Conservation (phyloP, 2,888 invertebrate genomes). For the Rhingia campestris region DNA sequence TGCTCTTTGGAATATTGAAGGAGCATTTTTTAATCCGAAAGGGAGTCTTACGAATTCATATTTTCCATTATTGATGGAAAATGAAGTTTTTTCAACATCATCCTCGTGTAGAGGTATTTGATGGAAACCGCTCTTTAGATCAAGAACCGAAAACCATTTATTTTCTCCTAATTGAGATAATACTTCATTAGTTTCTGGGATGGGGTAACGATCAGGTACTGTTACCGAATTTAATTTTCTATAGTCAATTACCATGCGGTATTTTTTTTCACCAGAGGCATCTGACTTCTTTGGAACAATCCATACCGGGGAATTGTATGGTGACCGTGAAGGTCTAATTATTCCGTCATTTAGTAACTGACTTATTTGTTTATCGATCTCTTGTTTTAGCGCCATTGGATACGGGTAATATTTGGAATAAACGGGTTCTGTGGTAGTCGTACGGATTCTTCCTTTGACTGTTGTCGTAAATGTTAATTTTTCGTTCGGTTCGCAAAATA, state of each 20-base stretch:
- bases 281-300: slow-evolving; percentile 3
- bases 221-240: slow-evolving; percentile 20
- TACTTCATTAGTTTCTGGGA: too few relatives aligned
- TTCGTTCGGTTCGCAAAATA: slow-evolving; percentile 40
- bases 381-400: slow-evolving; percentile 12
- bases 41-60: slow-evolving; percentile 16
- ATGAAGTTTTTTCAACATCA: neutral
- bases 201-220: slow-evolving; percentile 36
- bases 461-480: slow-evolving; percentile 24
- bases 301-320: too few relatives aligned
- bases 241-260: slow-evolving; percentile 41
- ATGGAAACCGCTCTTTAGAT: too few relatives aligned
- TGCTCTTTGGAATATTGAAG: slow-evolving; percentile 15
- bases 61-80: slow-evolving; percentile 15
- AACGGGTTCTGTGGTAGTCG: slow-evolving; percentile 16
- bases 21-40: slow-evolving; percentile 19
- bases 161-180: too few relatives aligned
- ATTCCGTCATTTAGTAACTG: slow-evolving; percentile 23
- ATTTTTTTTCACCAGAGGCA: slow-evolving; percentile 41
- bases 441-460: slow-evolving; percentile 44
- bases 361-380: slow-evolving; percentile 33
- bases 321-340: too few relatives aligned
- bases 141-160: too few relatives aligned
- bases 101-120: too few relatives aligned
- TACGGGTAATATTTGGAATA: neutral